Base-by-base conservation (phyloP, 37 sponge, comb jelly and placozoan genomes). In the Mnemiopsis leidyi region DNA sequence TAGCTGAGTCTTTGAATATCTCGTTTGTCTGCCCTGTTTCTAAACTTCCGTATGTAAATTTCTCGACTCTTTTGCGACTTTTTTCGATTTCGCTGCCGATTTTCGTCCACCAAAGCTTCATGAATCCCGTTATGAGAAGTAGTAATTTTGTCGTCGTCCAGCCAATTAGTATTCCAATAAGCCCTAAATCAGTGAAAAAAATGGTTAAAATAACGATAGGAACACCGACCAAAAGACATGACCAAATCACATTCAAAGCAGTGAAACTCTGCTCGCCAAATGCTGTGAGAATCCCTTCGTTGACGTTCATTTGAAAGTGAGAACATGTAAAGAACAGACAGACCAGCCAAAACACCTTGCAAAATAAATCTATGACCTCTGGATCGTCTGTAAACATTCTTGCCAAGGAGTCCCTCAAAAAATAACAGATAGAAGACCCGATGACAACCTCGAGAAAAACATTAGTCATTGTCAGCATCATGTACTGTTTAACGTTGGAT, bases 241-340 rank as follows among this genome's bases (percentile, higher is more conserved):
- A 16, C 1, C 30, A 5, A 34, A 33, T 77, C 36, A 77, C 1
- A 20, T 33, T 31, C 30, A 77, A 26, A 31, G 35, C 33, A 3
- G 32, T 77, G 79, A 77, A 77, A 16, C 36, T 77, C 79, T 77
- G 79, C 33, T 28, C 32, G 36, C 79, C 79, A 77, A 77, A 77
- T 20, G 79, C 33, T 28, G 36, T 32, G 3, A 77, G 35, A 20
- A 77, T 77, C 1, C 79, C 79, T 32, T 32, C 36, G 35, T 77
- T 77, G 20, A 77, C 5, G 0, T 16, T 20, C 18, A 32, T 32
- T 32, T 77, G 79, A 0, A 77, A 20, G 36, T 77, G 79, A 34
- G 30, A 33, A 31, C 1, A 2, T 21, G 79, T 33, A 13, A 31
- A 0, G 7, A 28, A 16, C 9, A 77, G 21, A 18, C 20, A 26